Evolutionary conservation across 2,113 vertebrate species (phyloP).

Genomic region (Alectura lathami): DNA sequence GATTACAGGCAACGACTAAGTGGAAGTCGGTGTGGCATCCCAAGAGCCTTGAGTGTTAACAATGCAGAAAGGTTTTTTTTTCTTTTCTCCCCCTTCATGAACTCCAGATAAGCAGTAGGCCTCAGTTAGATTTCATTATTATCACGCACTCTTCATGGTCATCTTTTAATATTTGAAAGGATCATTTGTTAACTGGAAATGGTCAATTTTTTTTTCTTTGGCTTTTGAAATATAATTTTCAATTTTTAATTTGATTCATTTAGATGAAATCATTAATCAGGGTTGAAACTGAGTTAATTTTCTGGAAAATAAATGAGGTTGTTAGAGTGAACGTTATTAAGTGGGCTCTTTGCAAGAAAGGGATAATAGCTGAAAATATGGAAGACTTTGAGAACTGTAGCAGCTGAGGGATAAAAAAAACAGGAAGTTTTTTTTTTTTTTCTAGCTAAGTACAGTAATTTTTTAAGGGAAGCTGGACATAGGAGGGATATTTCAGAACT

Average conservation of each 20-base stretch:
- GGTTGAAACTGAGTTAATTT: constrained; percentile 99
- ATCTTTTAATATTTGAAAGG: constrained; percentile 99
- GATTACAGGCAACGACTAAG: constrained; percentile 75
- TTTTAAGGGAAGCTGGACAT: constrained; percentile 75
- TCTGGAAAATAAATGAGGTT: constrained; percentile 99
- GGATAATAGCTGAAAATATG: constrained; percentile 82
- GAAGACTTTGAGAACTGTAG: constrained; percentile 71
- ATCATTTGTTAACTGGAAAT: constrained; percentile 98
- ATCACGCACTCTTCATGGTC: constrained; percentile 81
- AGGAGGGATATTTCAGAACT: constrained; percentile 57
- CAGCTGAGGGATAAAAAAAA: constrained; percentile 73
- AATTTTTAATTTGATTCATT: constrained; percentile 99
- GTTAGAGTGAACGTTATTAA: constrained; percentile 97
- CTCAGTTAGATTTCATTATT: constrained; percentile 84
- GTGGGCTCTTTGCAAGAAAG: constrained; percentile 83
- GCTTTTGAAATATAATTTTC: constrained; percentile 99
- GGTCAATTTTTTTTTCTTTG: constrained; percentile 87
- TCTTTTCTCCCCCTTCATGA: constrained; percentile 56
- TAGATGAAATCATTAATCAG: constrained; percentile 99
- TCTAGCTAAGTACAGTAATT: constrained; percentile 77
- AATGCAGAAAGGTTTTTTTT: constrained; percentile 58
- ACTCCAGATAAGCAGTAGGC: constrained; percentile 79
- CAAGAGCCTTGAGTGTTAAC: constrained; percentile 72
- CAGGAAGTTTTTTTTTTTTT: constrained; percentile 47
- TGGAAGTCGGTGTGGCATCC: constrained; percentile 71